phyloP scores from a whole-genome alignment of 1,140 invertebrate species.

The Macrocentrus cingulum region DNA sequence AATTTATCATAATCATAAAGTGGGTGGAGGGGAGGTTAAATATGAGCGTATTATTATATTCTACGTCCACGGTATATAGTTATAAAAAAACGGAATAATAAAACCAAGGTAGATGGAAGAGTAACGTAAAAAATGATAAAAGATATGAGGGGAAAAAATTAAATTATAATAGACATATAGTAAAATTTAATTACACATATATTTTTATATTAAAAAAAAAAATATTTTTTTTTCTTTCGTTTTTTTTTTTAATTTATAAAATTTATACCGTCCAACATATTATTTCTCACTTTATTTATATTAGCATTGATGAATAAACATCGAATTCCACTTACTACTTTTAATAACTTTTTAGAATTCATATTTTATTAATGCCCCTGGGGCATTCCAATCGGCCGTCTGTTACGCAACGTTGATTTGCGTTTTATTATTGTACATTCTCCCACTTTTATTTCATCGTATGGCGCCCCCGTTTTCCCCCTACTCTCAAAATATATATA shows the following conservation, averaged over 20 bases:
- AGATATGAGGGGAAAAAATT: too few relatives aligned
- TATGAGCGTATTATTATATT: too few relatives aligned
- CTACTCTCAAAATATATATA: conserved; percentile 7
- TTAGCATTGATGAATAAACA: conserved; percentile 48
- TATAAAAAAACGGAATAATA: not conserved
- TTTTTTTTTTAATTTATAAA: not conserved
- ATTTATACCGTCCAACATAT: not conserved
- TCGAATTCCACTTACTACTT: conserved; percentile 50
- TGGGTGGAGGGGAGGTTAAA: too few relatives aligned
- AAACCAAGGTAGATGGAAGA: not conserved
- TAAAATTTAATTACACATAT: conserved; percentile 32
- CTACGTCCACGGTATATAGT: conserved; percentile 1
- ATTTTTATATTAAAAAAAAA: conserved; percentile 38
- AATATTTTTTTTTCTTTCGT: not conserved
- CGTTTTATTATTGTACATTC: conserved; percentile 52
- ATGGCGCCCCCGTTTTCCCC: conserved; percentile 17
- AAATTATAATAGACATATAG: conserved; percentile 1
- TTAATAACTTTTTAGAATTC: conserved; percentile 55
- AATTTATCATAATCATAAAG: conserved; percentile 44
- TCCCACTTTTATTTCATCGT: conserved; percentile 33
- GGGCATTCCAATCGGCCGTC: conserved; percentile 26
- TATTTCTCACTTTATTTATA: conserved; percentile 9
- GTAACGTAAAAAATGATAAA: not conserved
- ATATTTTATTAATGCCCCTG: conserved; percentile 52
- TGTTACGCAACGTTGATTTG: conserved; percentile 56